Evolutionary conservation across 2,888 invertebrate species (phyloP), one percentile per base, ranked within the genome.

Genomic region (Andrena bucephala): DNA sequence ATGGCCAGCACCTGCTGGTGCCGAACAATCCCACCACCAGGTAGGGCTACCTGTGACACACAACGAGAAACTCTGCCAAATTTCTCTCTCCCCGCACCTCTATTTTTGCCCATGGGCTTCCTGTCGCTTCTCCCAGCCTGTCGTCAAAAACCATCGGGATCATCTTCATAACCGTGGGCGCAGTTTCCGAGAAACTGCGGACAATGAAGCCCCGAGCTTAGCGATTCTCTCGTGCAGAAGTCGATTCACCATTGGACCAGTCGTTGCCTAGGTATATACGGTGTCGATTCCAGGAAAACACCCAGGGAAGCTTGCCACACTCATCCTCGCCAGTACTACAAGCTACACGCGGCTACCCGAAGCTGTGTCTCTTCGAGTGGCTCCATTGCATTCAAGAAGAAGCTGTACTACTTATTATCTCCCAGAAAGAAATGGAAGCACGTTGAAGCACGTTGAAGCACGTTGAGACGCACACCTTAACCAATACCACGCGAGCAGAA

Each of bases 1-100:
- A 84, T 79, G 80, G 83, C 85, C 73, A 88, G 85, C 90, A 91
- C 91, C 91, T 92, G 91, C 91, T 89, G 88, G 81, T 86, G 82
- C 84, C 72, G 82, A 83, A 88, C 84, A 80, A 76, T 87, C 77
- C 79, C 31, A 71, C 67, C 81, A 79, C 71, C 81, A 78, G 83
- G 81, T 65, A 27, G 74, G n/a, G 70, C 75, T 83, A 85, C 84
- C 85, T 87, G 42, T 42, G 77, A 67, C 59, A 66, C 10, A 31
- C 77, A 67, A 63, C 62, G 48, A 72, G 71, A 80, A 81, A 77
- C n/a, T 81, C 73, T 52, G 50, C 72, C 66, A n/a, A 77, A 78
- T 68, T 63, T 68, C 54, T 62, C 8, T 57, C 63, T n/a, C 48
- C 52, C 67, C 69, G 31, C 73, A 16, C 42, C 42, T 42, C 13